phyloP scores from a whole-genome alignment of 2,113 vertebrate species.

The Camelus dromedarius region DNA sequence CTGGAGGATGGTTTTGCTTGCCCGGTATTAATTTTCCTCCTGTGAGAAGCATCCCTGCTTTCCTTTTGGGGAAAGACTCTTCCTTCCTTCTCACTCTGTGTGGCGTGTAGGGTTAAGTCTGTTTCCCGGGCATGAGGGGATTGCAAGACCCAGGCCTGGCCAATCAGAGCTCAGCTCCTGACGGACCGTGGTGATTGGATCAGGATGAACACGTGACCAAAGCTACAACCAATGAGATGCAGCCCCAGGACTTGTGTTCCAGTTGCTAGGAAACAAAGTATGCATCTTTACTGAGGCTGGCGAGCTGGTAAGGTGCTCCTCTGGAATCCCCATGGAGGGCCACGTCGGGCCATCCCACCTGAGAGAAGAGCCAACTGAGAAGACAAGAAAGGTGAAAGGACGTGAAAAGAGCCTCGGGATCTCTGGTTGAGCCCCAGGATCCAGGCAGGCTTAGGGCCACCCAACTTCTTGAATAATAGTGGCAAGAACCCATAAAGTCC shows the following conservation, averaged over 20 bases:
- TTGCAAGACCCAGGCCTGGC: neutral
- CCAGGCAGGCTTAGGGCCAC: neutral
- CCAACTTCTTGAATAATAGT: too few species aligned
- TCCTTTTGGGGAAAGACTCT: neutral
- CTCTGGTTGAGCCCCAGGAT: neutral
- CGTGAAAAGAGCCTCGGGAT: neutral
- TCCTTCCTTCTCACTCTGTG: too few species aligned
- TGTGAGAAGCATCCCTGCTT: neutral
- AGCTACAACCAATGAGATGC: neutral
- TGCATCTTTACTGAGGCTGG: neutral
- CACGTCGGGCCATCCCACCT: neutral
- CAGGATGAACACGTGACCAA: neutral
- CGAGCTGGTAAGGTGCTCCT: accelerated
- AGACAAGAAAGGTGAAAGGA: neutral
- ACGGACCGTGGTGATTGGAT: neutral
- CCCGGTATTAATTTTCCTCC: neutral
- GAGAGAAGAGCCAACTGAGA: neutral
- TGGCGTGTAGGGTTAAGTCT: neutral
- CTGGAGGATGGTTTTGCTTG: neutral
- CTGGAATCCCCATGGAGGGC: too few species aligned
- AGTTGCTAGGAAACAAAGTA: neutral
- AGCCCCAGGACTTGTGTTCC: neutral
- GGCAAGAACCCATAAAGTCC: neutral
- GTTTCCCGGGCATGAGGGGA: neutral
- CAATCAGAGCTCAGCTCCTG: neutral